Evolutionary conservation across 2,888 invertebrate genomes (phyloP), one percentile per base, ranked within the genome.

Genomic region (Uropetala carovei): DNA sequence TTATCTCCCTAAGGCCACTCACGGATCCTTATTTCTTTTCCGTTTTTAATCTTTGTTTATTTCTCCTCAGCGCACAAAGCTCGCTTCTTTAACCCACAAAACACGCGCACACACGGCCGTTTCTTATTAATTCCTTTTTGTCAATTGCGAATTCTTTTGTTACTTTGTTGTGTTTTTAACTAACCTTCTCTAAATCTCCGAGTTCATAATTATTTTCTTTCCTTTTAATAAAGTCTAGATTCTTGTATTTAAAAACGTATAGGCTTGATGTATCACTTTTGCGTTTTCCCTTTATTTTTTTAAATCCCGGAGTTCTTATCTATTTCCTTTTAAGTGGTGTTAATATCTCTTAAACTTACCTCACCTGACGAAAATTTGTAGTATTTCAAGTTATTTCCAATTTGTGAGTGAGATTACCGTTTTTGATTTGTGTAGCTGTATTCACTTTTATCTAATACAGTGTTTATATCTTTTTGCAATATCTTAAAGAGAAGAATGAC

Each of bases 101-200:
- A 83, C 83, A 43, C 83, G 56, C 18, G 18, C 43, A 43, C n/a
- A n/a, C n/a, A n/a, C n/a, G n/a, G 83, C 83, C 43, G 18, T 83
- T 83, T 83, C 83, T 57, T 83, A 83, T 57, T 83, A 43, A 83
- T 83, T 83, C 83, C 83, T 83, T 56, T 83, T 43, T 57, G n/a
- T 83, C 83, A 43, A 43, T 43, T 43, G 43, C 43, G 43, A 43
- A 5, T 43, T 43, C 5, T 43, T 43, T 43, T 43, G 5, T n/a
- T 43, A 43, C 43, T 43, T 43, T 43, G 43, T 43, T 43, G 43
- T 43, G 43, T 43, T 43, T 43, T 43, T 43, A 43, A 43, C 43
- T 43, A 43, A 43, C 43, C 43, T 83, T 83, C 83, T 83, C 83
- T 83, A n/a, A n/a, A 57, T 8, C 56, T 57, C 11, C 30, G 43